Base-by-base conservation (phyloP, 2,113 vertebrate genomes). In the Arenaria interpres region DNA sequence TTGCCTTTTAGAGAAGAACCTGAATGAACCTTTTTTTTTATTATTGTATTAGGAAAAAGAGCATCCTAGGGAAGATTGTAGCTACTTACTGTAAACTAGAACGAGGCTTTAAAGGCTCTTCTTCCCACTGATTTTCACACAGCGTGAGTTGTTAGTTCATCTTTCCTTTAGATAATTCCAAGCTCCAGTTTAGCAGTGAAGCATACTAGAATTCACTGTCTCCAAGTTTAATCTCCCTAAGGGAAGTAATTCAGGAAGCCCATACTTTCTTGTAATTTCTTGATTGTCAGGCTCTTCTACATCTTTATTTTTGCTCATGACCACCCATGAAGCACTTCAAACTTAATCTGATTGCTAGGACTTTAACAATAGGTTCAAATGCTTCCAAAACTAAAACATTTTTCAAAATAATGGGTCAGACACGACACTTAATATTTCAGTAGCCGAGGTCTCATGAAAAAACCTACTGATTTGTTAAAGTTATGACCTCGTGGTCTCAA, bases 1-100 rank as follows among this genome's bases (percentile, higher is more conserved):
- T 50, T 97, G 94, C 96, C 92, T 98, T 98, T 97, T 95, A 97
- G 92, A 98, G 94, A 95, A 92, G 88, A 94, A 76, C 93, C 93
- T 97, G 96, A 98, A 96, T 97, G 79, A 83, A 94, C 46, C 32
- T 93, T 93, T 96, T 75, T 96, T 93, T 95, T 76, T 96, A 46
- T 51, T 37, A 41, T 96, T 92, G 85, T 86, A 69, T 46, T 19
- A 92, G 54, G 6, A 19, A 74, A 94, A 96, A 97, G 95, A 76
- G 45, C 89, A 93, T 96, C 78, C 71, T 87, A 90, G 95, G 90
- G 94, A 97, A 97, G 93, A 92, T 41, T 94, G 91, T 91, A 97
- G 85, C 88, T 85, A 88, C 54, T 73, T 96, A 93, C 85, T 96
- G 74, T 97, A 96, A 97, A 95, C 69, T 89, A 88, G 91, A 93